Base-by-base conservation (phyloP, 2,113 vertebrate genomes). In the Alces alces region DNA sequence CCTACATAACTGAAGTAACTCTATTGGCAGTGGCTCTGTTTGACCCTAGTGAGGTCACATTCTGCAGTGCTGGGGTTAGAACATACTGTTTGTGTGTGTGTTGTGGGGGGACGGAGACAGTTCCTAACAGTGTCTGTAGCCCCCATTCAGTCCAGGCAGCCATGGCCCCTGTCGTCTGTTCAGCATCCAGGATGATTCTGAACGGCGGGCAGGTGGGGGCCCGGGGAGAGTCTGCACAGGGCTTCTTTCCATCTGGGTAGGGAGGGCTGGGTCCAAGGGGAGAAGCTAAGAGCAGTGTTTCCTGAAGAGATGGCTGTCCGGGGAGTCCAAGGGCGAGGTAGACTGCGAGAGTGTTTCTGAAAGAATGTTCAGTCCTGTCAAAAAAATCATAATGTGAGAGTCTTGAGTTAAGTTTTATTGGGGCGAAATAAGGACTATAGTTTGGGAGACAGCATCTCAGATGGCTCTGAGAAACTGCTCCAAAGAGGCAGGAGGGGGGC, bases 401-500 rank as follows among this genome's bases (percentile, higher is more conserved):
- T 6, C 5, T 2, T 47, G 76, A 50, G 16, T 79, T 33, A 79
- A 79, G 45, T 79, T 79, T 50, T 47, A 47, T 10, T 47, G 28
- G 76, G 45, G 28, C 28, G 1, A 50, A 30, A 50, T 50, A 9
- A 79, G 28, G 25, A 47, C 73, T 78, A 5, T 78, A 17, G 73
- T 43, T 28, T 28, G 27, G 36, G 45, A 47, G 27, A 17, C 15
- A 33, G 27, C 45, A 79, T 19, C 16, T 50, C 76, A 19, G 27
- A 6, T 3, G 50, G 45, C 45, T 45, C 25, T 50, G 78, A 80
- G 78, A 80, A 80, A 19, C 78, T 19, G 78, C 78, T 50, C 78
- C 16, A 12, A 1, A 21, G 45, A 80, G 28, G 28, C 1, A 50
- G 45, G 27, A 70, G 66, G 0, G 0, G 10, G n/a, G 10, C 21